Conservation (phyloP, 2,888 invertebrate species). For the Clitarchus hookeri region DNA sequence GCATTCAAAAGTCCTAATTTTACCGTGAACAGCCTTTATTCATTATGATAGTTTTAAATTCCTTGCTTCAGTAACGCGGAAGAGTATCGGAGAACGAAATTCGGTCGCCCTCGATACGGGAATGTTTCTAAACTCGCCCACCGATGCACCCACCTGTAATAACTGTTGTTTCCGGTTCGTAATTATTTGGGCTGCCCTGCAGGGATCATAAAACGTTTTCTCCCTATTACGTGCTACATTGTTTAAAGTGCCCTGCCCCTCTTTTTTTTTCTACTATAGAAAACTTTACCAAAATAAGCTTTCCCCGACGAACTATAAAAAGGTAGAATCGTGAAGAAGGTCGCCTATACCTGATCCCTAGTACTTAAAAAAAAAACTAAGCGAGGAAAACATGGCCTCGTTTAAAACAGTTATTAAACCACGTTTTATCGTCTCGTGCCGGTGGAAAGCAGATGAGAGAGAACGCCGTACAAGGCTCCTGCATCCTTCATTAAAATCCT, state of each 20-base stretch:
- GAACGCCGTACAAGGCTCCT: not conserved
- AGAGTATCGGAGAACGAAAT: not conserved
- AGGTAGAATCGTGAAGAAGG: not conserved
- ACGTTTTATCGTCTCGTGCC: not conserved
- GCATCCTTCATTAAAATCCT: not conserved
- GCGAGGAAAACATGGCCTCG: not conserved
- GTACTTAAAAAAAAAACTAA: not conserved
- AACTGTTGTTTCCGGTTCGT: constrained; percentile 14
- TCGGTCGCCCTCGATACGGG: not conserved
- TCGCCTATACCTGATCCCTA: not conserved
- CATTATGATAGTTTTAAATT: too few relatives aligned
- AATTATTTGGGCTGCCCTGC: not conserved
- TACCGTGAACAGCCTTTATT: too few relatives aligned
- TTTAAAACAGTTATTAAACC: constrained; percentile 14
- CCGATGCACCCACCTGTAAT: not conserved
- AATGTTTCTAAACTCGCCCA: not conserved
- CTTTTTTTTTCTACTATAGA: not conserved
- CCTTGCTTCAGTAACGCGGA: not conserved
- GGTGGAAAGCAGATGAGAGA: not conserved
- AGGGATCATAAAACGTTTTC: constrained; percentile 2
- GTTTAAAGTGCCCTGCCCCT: not conserved
- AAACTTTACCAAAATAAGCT: constrained; percentile 14
- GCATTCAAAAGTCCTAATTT: too few relatives aligned
- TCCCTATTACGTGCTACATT: not conserved
- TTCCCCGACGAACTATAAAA: not conserved